phyloP scores from a whole-genome alignment of 2,888 invertebrate species.

The Adelognathus sp. region DNA sequence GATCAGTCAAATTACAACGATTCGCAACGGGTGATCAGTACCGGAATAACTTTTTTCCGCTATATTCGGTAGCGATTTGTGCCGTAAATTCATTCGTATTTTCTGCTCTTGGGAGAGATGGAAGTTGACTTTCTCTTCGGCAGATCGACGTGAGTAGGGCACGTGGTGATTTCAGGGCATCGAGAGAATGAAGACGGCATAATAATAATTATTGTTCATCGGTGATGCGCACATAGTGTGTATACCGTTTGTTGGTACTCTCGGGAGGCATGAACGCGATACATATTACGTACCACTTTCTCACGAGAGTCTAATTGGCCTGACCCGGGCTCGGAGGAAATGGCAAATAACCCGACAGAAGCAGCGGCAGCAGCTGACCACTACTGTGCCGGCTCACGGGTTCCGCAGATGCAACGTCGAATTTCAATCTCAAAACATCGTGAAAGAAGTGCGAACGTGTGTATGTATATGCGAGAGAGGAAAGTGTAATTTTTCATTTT shows the following conservation, averaged over 20 bases:
- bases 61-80: background rate
- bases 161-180: constrained; percentile 30
- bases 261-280: constrained; percentile 18
- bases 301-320: constrained; percentile 70
- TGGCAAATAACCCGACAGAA: constrained; percentile 12
- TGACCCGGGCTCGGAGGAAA: constrained; percentile 61
- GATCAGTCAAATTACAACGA: background rate
- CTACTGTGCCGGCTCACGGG: constrained; percentile 15
- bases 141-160: constrained; percentile 50
- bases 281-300: constrained; percentile 67
- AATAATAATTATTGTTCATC: constrained; percentile 61
- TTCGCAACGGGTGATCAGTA: background rate
- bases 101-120: too few relatives aligned
- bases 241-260: background rate
- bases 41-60: background rate
- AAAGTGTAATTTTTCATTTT: constrained; percentile 78
- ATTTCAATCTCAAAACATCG: constrained; percentile 71
- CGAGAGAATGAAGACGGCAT: constrained; percentile 47
- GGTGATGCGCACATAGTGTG: constrained; percentile 4
- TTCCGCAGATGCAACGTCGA: constrained; percentile 69
- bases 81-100: constrained; percentile 2
- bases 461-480: constrained; percentile 56
- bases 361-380: constrained; percentile 68
- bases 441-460: constrained; percentile 41
- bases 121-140: constrained; percentile 46